Evolutionary conservation across 2,888 invertebrate genomes (phyloP).

Genomic region (Chaetoderma sp.): DNA sequence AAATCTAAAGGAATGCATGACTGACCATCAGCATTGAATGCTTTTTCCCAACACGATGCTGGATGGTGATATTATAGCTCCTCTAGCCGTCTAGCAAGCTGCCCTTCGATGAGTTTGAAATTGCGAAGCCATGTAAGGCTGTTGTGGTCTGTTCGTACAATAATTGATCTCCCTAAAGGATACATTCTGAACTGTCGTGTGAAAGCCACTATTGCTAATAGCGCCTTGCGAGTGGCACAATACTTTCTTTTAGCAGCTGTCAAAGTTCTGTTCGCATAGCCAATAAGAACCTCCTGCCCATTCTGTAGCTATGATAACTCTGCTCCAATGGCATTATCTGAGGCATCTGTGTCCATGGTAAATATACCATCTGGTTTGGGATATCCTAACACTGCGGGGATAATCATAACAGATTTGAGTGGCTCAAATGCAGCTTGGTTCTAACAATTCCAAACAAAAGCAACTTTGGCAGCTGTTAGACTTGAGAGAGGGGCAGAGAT

Average conservation of each 20-base stretch:
- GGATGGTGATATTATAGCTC: not conserved
- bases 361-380: not conserved
- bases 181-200: slow-evolving; percentile 10
- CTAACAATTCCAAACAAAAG: not conserved
- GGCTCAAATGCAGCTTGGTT: not conserved
- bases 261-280: not conserved
- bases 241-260: not conserved
- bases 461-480: not conserved
- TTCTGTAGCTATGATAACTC: not conserved
- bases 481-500: not conserved
- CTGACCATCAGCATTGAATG: not conserved
- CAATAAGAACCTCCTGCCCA: slow-evolving; percentile 5
- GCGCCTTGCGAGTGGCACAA: slow-evolving; percentile 15
- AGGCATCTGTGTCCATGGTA: slow-evolving; percentile 2
- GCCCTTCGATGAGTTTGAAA: not conserved
- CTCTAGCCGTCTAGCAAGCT: not conserved
- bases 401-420: not conserved
- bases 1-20: not conserved
- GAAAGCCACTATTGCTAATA: slow-evolving; percentile 7
- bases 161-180: not conserved
- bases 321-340: not conserved
- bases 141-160: not conserved
- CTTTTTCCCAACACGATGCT: not conserved
- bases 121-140: not conserved
- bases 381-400: not conserved